phyloP scores from a whole-genome alignment of 2,888 invertebrate species.

The Baronia brevicornis region DNA sequence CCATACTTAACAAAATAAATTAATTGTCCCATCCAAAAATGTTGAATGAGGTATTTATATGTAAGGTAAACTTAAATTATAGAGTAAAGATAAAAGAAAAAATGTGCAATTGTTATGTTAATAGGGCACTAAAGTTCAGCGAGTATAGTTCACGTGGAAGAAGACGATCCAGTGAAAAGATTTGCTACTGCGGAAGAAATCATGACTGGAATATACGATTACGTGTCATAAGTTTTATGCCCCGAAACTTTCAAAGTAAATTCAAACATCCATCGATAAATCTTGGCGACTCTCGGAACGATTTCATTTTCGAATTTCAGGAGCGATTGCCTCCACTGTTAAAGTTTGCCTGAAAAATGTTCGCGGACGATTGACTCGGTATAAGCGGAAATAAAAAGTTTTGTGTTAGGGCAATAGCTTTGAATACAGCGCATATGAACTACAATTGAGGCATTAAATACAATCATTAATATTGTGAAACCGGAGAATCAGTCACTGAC shows the following conservation, averaged over 20 bases:
- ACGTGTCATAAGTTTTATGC: constrained; percentile 75
- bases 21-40: too few relatives aligned
- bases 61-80: too few relatives aligned
- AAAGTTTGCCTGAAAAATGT: constrained; percentile 76
- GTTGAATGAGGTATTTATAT: too few relatives aligned
- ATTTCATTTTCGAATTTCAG: constrained; percentile 77
- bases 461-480: too few relatives aligned
- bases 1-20: too few relatives aligned
- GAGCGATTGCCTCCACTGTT: constrained; percentile 75
- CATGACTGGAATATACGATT: constrained; percentile 68
- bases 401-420: constrained; percentile 70
- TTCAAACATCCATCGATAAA: constrained; percentile 75
- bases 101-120: too few relatives aligned
- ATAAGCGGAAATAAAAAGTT: constrained; percentile 76
- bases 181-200: constrained; percentile 36
- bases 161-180: constrained; percentile 43
- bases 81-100: too few relatives aligned
- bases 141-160: constrained; percentile 21
- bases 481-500: too few relatives aligned
- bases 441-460: constrained; percentile 51
- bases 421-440: constrained; percentile 68
- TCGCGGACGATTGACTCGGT: constrained; percentile 74
- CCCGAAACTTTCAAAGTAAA: constrained; percentile 72
- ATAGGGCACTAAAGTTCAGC: constrained; percentile 25
- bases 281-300: constrained; percentile 74